Base-by-base conservation (phyloP, 2,888 invertebrate genomes). In the Harpalus rufipes region DNA sequence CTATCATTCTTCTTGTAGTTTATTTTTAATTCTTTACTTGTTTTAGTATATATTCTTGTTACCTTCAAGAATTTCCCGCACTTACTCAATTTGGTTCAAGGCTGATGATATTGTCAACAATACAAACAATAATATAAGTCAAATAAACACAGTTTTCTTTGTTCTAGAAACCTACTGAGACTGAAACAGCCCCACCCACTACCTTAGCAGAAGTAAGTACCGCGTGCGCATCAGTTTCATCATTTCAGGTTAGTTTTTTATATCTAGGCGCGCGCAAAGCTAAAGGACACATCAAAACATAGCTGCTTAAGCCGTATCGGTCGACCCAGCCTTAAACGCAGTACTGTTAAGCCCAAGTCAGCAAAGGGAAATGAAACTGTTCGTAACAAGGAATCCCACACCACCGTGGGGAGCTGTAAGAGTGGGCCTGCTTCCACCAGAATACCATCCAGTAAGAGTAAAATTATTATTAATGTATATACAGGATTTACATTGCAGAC, bases 171-270 rank as follows among this genome's bases (percentile, higher is more conserved):
- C 32, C 61, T 7, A 16, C 6, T 7, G 44, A 51, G 44, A 51
- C 1, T 32, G 32, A 32, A 4, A 51, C 44, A 51, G 2, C 10
- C 10, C 7, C 16, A 18, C 44, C 68, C 16, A 44, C 18, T 7
- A 44, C 7, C 18, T 44, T 74, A 44, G 10, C 44, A 18, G 72
- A 74, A 44, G 72, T 74, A 74, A 74, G 72, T 44, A 41, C 10
- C 14, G 14, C 21, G 12, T 16, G n/a, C 41, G 12, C 18, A n/a
- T 74, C 72, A 44, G 16, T 74, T 74, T 74, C 7, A 74, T 74
- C 14, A 74, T 44, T 44, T 74, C 41, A 32, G 41, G 32, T 39
- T 44, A 74, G 72, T 44, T 74, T 74, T 74, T 18, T 7, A 51
- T 16, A 74, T 14, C 8, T 44, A 44, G 44, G 44, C 72, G 7